Evolutionary conservation across 2,113 vertebrate species (phyloP).

Genomic region (Pongo pygmaeus): DNA sequence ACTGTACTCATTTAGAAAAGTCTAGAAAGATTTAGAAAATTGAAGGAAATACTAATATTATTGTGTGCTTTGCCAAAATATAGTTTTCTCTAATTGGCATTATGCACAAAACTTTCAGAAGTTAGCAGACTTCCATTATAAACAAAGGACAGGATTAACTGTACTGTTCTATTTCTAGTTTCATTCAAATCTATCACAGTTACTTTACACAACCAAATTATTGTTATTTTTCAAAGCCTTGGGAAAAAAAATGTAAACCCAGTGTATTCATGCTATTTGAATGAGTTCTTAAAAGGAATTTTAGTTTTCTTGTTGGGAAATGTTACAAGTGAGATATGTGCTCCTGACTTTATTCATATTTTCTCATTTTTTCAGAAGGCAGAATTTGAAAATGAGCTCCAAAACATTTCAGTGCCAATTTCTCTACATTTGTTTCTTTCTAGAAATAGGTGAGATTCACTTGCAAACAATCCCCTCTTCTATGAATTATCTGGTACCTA

Average conservation of each 20-base stretch:
- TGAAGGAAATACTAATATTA: background rate
- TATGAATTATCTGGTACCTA: background rate
- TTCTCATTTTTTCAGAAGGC: background rate
- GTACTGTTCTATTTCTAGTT: slow-evolving; percentile 43
- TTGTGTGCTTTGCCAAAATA: background rate
- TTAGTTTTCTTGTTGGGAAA: background rate
- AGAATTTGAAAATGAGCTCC: background rate
- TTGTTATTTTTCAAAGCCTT: background rate
- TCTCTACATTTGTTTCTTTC: background rate
- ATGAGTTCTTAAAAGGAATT: background rate
- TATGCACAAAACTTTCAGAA: slow-evolving; percentile 13
- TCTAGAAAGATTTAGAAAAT: background rate
- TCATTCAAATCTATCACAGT: slow-evolving; percentile 35
- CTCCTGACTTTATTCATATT: background rate
- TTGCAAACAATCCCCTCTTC: background rate
- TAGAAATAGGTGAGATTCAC: background rate
- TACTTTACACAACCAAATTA: slow-evolving; percentile 42
- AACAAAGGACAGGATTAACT: background rate
- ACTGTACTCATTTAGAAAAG: background rate
- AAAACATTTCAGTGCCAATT: background rate
- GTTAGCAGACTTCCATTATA: slow-evolving; percentile 9
- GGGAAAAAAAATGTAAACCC: background rate
- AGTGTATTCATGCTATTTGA: background rate
- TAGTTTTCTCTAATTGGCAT: background rate
- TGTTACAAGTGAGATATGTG: background rate